Conservation (phyloP, 2,113 vertebrate species). For the Calcarius ornatus region DNA sequence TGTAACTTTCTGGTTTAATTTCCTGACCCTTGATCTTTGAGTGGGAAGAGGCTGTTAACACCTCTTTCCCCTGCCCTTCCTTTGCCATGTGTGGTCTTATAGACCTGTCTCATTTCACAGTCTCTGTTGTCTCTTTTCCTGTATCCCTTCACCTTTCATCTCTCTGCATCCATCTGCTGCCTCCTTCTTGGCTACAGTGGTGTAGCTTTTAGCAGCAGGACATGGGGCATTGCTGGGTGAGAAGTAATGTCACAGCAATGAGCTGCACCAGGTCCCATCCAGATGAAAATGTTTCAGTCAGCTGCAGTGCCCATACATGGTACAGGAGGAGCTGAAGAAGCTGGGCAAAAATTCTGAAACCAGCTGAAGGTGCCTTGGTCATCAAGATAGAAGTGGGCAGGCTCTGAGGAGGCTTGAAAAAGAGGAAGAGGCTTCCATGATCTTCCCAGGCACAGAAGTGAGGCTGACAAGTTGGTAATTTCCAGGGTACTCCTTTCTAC, state of each 20-base stretch:
- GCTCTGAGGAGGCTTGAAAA: not conserved
- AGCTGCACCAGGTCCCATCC: not conserved
- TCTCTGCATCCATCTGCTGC: not conserved
- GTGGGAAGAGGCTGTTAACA: not conserved
- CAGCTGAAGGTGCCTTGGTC: not conserved
- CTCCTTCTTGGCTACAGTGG: not conserved
- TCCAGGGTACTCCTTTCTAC: not conserved
- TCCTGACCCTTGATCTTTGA: not conserved
- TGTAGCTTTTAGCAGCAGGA: not conserved
- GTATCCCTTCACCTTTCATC: not conserved
- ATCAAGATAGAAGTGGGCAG: not conserved
- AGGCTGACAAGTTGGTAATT: not conserved
- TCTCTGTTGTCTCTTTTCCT: not conserved
- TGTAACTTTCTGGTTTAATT: not conserved
- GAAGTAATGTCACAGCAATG: not conserved
- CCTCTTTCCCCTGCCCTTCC: not conserved
- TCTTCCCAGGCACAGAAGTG: not conserved
- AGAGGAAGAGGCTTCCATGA: not conserved
- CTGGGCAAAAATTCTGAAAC: not conserved
- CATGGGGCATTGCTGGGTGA: not conserved
- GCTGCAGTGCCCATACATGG: not conserved
- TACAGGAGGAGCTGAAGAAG: not conserved
- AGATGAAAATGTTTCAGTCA: not conserved
- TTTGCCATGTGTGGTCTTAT: not conserved
- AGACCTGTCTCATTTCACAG: not conserved